A percentile compares a stretch with the other conserved stretches of the same genome.
These are phyloP conservation scores for Plusia festucae DNA, from an alignment of 2,888 invertebrate genomes.

Conservation along the genomic window DNA sequence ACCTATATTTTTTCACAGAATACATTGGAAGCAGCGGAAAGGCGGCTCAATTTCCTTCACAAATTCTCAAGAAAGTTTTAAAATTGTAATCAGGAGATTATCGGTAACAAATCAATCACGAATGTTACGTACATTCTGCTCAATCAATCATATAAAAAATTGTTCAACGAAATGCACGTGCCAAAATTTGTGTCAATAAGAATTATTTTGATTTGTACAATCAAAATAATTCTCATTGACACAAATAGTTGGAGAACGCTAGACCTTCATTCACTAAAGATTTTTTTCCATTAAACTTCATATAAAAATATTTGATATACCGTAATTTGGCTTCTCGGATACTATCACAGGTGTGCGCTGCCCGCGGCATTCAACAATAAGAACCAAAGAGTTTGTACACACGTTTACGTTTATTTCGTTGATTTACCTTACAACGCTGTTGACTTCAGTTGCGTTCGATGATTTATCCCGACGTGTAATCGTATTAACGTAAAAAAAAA, in stretches of 20 bases:
- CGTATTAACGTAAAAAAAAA: background rate
- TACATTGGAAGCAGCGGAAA: too few species aligned
- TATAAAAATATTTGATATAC: slow-evolving; percentile 35
- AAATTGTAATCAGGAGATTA: too few species aligned
- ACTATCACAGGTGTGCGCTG: slow-evolving; percentile 22
- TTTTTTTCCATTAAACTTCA: background rate
- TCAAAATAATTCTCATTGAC: background rate
- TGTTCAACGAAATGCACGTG: too few species aligned
- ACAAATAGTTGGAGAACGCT: background rate
- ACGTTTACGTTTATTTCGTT: background rate
- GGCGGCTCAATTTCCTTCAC: too few species aligned
- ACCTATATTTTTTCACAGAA: too few species aligned
- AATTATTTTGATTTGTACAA: too few species aligned
- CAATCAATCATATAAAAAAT: too few species aligned
- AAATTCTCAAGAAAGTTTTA: too few species aligned
- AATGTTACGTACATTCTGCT: too few species aligned
- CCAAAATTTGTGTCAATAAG: too few species aligned
- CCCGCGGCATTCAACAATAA: background rate
- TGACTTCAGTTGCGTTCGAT: background rate
- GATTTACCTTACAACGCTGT: background rate
- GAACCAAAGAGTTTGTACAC: background rate
- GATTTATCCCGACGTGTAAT: slow-evolving; percentile 13
- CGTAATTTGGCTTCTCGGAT: slow-evolving; percentile 29
- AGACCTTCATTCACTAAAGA: background rate
- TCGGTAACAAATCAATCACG: too few species aligned